phyloP scores from a whole-genome alignment of 2,888 invertebrate genomes.

The Drosophila aldrichi region DNA sequence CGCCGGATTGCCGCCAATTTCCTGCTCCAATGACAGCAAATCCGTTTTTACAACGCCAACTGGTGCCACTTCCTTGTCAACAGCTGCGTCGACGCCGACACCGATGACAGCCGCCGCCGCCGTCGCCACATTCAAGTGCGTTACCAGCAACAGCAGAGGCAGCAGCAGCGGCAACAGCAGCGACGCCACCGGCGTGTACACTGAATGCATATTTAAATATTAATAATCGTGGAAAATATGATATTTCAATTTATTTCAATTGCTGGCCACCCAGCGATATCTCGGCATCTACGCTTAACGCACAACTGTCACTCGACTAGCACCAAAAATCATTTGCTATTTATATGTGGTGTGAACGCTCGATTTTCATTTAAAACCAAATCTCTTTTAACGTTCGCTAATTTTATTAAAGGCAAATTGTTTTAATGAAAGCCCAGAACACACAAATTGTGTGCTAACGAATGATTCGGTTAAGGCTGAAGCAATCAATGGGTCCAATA shows the following conservation, averaged over 20 bases:
- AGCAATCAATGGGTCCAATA: constrained; percentile 31
- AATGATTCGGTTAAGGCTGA: constrained; percentile 28
- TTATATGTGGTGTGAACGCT: constrained; percentile 54
- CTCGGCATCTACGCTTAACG: constrained; percentile 36
- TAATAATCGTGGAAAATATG: constrained; percentile 51
- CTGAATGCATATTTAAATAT: constrained; percentile 65
- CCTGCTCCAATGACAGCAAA: constrained; percentile 79
- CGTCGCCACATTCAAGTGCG: constrained; percentile 58
- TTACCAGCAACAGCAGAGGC: constrained; percentile 44
- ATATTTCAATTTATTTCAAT: constrained; percentile 59
- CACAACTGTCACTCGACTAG: constrained; percentile 54
- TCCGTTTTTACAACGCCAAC: constrained; percentile 74
- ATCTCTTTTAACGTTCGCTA: constrained; percentile 45
- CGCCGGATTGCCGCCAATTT: constrained; percentile 69
- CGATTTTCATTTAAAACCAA: constrained; percentile 31
- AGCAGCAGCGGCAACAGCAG: constrained; percentile 1
- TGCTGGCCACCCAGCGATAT: constrained; percentile 28
- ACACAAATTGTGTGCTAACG: constrained; percentile 44
- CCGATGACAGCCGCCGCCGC: constrained; percentile 34
- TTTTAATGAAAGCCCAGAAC: constrained; percentile 31
- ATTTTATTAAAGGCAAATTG: constrained; percentile 59
- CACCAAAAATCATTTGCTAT: constrained; percentile 44
- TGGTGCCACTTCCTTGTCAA: constrained; percentile 75
- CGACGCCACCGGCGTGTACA: constrained; percentile 29
- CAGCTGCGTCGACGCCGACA: constrained; percentile 51